These are phyloP conservation scores for Diplazon laetatorius DNA, from an alignment of 2,888 invertebrate genomes.

Conservation along the genomic window DNA sequence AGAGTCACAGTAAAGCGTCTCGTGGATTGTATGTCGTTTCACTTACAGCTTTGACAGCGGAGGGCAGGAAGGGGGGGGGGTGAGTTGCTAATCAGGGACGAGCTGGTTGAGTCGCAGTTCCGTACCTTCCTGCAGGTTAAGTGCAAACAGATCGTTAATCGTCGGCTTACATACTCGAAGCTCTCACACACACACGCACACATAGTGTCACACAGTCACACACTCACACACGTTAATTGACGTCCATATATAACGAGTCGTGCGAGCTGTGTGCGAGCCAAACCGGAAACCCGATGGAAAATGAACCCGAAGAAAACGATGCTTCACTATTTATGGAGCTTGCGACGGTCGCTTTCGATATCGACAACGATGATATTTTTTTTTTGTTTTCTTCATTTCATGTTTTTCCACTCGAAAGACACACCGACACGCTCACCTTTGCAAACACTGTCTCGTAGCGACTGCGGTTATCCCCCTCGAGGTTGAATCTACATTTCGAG, in stretches of 20 bases:
- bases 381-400: too few species aligned
- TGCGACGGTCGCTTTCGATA: conserved; percentile 9
- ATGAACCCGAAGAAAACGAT: conserved; percentile 5
- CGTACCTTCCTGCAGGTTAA: conserved; percentile 37
- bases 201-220: too few species aligned
- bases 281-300: not conserved
- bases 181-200: too few species aligned
- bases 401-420: not conserved
- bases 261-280: conserved; percentile 13
- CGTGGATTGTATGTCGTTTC: conserved; percentile 4
- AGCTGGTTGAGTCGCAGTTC: conserved; percentile 2
- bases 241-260: conserved; percentile 55
- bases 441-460: not conserved
- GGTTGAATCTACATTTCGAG: too few species aligned
- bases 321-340: not conserved
- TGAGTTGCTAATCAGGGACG: conserved; percentile 51
- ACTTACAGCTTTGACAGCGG: conserved; percentile 34
- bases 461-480: not conserved
- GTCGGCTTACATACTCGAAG: conserved; percentile 14
- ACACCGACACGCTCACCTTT: not conserved
- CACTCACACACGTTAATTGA: conserved; percentile 58
- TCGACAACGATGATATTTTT: conserved; percentile 2
- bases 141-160: conserved; percentile 63
- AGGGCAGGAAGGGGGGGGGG: too few species aligned
- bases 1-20: conserved; percentile 8